phyloP scores from a whole-genome alignment of 2,888 invertebrate genomes.

The Apantesis nais region DNA sequence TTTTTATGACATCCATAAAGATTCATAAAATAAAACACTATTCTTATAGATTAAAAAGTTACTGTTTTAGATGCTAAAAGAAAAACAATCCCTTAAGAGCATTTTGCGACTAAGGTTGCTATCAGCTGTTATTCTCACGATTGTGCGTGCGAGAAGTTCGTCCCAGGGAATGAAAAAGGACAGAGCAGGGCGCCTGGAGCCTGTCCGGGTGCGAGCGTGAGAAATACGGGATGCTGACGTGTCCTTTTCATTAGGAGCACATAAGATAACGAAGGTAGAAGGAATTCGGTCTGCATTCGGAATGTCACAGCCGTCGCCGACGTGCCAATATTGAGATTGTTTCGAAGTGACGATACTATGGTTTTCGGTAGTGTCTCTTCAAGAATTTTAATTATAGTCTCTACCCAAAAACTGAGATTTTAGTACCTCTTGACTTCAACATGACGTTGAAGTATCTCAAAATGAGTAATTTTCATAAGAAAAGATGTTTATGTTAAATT shows the following conservation, averaged over 20 bases:
- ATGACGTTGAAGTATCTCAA: no score
- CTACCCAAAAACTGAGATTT: background rate
- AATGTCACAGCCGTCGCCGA: slow-evolving; percentile 33
- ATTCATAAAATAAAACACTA: background rate
- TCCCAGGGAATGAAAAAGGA: slow-evolving; percentile 70
- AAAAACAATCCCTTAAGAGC: background rate
- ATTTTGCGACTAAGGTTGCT: slow-evolving; percentile 29
- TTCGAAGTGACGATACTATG: background rate
- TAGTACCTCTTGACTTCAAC: background rate
- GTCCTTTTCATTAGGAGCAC: slow-evolving; percentile 71
- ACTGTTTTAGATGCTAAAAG: background rate
- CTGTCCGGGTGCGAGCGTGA: slow-evolving; percentile 78
- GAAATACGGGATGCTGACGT: slow-evolving; percentile 80
- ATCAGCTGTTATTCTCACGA: slow-evolving; percentile 56
- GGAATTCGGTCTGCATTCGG: slow-evolving; percentile 30
- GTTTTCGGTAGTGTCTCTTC: background rate
- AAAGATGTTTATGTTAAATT: background rate
- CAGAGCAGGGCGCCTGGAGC: slow-evolving; percentile 61
- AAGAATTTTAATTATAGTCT: no score
- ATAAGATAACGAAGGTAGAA: slow-evolving; percentile 48
- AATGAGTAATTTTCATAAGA: background rate
- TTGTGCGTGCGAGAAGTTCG: slow-evolving; percentile 58
- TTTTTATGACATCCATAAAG: background rate
- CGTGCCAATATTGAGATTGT: slow-evolving; percentile 30
- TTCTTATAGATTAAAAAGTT: background rate